Conservation (phyloP, 2,797 vertebrate genomes). For the Harpagifer antarcticus region DNA sequence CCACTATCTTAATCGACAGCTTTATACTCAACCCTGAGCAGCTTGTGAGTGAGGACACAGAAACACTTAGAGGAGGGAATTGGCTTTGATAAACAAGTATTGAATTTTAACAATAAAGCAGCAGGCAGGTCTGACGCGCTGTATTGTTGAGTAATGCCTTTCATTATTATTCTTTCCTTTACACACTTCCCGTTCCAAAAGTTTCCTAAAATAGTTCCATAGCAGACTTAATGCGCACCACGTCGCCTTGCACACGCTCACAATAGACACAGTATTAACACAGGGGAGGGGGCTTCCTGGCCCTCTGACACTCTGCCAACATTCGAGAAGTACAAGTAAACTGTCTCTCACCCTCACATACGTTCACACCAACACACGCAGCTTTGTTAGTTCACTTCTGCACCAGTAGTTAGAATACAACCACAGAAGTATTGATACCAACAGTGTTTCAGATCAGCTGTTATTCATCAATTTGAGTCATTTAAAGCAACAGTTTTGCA, state of each 20-base stretch:
- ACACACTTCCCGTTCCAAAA: slow-evolving; percentile 70
- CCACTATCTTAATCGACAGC: slow-evolving; percentile 30
- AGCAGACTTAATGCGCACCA: slow-evolving; percentile 60
- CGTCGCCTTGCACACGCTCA: slow-evolving; percentile 74
- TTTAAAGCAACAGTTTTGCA: slow-evolving; percentile 6
- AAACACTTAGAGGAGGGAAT: slow-evolving; percentile 21
- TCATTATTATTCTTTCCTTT: slow-evolving; percentile 77
- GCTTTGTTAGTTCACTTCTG: slow-evolving; percentile 1
- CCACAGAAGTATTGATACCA: not conserved
- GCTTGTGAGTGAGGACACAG: slow-evolving; percentile 16
- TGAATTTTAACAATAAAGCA: slow-evolving; percentile 47
- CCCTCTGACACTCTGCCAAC: slow-evolving; percentile 57
- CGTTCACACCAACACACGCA: slow-evolving; percentile 26
- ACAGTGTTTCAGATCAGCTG: not conserved
- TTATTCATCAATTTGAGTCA: slow-evolving; percentile 1
- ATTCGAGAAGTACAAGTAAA: slow-evolving; percentile 54
- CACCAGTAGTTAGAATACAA: not conserved
- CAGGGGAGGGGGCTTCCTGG: slow-evolving; percentile 79
- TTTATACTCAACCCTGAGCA: slow-evolving; percentile 21
- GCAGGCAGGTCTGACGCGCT: slow-evolving; percentile 49
- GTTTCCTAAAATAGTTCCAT: slow-evolving; percentile 80
- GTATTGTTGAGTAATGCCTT: slow-evolving; percentile 67
- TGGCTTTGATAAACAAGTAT: slow-evolving; percentile 47
- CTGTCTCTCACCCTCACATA: slow-evolving; percentile 31
- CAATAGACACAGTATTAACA: slow-evolving; percentile 75